These are phyloP conservation scores for Girardinichthys multiradiatus DNA, from an alignment of 2,113 vertebrate species.

Conservation along the genomic window DNA sequence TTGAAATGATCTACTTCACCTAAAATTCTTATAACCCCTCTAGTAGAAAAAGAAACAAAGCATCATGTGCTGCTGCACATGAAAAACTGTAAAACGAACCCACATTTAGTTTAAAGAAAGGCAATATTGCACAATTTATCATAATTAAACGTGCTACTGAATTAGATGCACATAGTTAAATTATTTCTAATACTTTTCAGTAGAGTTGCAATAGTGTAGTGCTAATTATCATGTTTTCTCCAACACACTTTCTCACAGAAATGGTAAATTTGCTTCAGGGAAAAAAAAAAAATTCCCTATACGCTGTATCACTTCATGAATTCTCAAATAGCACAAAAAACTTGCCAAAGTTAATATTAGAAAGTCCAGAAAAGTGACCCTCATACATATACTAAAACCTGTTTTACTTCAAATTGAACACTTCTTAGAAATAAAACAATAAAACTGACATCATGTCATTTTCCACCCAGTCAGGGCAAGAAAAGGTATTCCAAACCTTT, in stretches of 20 bases:
- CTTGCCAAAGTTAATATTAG: background rate
- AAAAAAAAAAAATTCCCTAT: slow-evolving; percentile 18
- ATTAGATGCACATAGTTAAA: slow-evolving; percentile 24
- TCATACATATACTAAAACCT: background rate
- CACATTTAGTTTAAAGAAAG: slow-evolving; percentile 46
- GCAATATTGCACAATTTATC: slow-evolving; percentile 63
- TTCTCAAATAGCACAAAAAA: background rate
- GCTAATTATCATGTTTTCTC: slow-evolving; percentile 18
- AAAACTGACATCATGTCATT: no score
- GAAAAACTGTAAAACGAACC: slow-evolving; percentile 18
- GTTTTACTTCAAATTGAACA: background rate
- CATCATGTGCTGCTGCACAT: slow-evolving; percentile 32
- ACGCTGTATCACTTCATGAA: slow-evolving; percentile 30
- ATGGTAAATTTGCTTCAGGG: slow-evolving; percentile 3
- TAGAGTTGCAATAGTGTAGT: slow-evolving; percentile 17
- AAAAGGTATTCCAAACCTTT: background rate
- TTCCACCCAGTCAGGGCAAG: no score
- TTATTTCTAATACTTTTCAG: slow-evolving; percentile 19
- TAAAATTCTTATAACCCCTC: slow-evolving; percentile 4
- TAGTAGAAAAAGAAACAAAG: background rate
- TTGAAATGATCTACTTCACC: background rate
- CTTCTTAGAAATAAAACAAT: slow-evolving; percentile 5
- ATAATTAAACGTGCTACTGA: slow-evolving; percentile 36
- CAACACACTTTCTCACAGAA: slow-evolving; percentile 25
- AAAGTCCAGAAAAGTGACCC: background rate